phyloP scores from a whole-genome alignment of 2,797 vertebrate species.

The Chaetodon trifasciatus region DNA sequence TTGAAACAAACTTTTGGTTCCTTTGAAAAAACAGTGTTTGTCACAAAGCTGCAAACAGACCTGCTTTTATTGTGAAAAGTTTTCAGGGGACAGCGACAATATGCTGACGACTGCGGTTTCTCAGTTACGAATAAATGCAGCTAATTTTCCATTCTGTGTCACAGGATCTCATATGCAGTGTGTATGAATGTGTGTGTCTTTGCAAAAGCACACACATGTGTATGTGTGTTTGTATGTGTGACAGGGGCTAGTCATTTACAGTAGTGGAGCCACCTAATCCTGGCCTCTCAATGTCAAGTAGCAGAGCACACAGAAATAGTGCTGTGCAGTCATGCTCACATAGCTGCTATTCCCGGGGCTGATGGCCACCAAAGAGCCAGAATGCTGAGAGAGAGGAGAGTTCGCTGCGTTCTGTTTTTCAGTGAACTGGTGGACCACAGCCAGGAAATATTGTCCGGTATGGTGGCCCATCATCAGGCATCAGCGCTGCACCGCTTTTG shows the following conservation, averaged over 20 bases:
- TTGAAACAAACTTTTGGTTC: not conserved
- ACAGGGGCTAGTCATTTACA: slow-evolving; percentile 77
- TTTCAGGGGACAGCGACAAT: not conserved
- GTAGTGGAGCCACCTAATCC: slow-evolving; percentile 84
- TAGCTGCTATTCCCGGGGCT: slow-evolving; percentile 84
- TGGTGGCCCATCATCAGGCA: slow-evolving; percentile 54
- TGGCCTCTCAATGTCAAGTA: slow-evolving; percentile 85
- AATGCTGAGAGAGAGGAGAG: slow-evolving; percentile 69
- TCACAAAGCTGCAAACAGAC: not conserved
- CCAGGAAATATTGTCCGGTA: slow-evolving; percentile 65
- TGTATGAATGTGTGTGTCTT: slow-evolving; percentile 14
- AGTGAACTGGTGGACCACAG: slow-evolving; percentile 46
- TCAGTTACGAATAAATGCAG: slow-evolving; percentile 5
- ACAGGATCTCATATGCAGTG: not conserved
- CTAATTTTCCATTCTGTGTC: slow-evolving; percentile 8
- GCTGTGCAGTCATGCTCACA: slow-evolving; percentile 84
- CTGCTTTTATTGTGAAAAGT: not conserved
- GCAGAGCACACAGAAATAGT: slow-evolving; percentile 84
- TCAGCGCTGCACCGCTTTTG: slow-evolving; percentile 34
- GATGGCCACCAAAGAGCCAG: slow-evolving; percentile 70
- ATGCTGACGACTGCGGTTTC: not conserved
- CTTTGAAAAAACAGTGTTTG: not conserved
- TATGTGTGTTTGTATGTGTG: slow-evolving; percentile 65
- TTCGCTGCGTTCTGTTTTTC: slow-evolving; percentile 56
- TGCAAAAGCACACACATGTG: slow-evolving; percentile 30